Conservation (phyloP, 2,888 invertebrate genomes). For the Parochlus steinenii region DNA sequence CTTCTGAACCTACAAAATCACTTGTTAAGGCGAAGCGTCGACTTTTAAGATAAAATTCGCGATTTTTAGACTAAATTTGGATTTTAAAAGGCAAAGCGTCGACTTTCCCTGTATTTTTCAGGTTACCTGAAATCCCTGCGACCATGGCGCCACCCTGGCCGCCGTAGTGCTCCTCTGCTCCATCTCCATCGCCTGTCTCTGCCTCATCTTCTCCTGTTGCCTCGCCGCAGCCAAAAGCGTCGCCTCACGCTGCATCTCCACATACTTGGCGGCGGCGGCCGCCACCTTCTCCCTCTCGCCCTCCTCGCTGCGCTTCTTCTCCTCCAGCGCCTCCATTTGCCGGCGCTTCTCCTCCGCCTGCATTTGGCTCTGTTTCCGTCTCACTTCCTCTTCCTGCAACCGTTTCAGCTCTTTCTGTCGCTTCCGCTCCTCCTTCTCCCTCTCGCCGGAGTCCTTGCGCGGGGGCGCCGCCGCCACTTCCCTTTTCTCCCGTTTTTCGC, state of each 20-base stretch:
- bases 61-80: too few relatives aligned
- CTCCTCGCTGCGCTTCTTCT: conserved; percentile 27
- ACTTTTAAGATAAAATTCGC: too few relatives aligned
- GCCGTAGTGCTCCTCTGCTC: background rate
- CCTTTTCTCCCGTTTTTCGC: conserved; percentile 24
- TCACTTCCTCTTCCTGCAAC: too few relatives aligned
- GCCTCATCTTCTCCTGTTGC: too few relatives aligned
- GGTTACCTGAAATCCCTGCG: too few relatives aligned
- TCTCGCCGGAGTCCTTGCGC: conserved; percentile 22
- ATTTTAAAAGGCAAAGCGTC: too few relatives aligned
- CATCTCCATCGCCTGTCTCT: too few relatives aligned
- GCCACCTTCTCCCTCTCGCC: conserved; percentile 19
- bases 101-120: too few relatives aligned
- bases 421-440: conserved; percentile 13
- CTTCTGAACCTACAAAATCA: too few relatives aligned
- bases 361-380: conserved; percentile 12
- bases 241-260: conserved; percentile 6
- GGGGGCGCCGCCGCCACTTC: conserved; percentile 20
- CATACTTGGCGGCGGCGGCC: conserved; percentile 20
- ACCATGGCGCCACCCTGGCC: background rate
- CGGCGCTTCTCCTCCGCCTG: conserved; percentile 25
- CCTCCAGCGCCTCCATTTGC: conserved; percentile 23
- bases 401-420: conserved; percentile 11
- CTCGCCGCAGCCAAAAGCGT: too few relatives aligned
- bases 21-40: too few relatives aligned